Evolutionary conservation across 2,888 invertebrate genomes (phyloP), one percentile per base, ranked within the genome.

Genomic region (Dolomedes plantarius): DNA sequence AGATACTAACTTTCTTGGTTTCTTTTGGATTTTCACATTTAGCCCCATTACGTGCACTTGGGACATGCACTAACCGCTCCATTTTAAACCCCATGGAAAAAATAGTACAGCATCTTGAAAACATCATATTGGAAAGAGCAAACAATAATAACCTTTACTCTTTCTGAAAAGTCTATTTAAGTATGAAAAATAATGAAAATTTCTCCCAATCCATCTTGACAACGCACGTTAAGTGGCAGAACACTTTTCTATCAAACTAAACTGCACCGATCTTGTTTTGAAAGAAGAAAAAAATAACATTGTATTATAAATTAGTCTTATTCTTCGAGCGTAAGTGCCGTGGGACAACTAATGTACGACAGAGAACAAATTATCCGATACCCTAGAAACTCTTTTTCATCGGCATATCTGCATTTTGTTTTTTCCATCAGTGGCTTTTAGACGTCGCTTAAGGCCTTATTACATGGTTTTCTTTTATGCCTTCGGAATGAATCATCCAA

Each of bases 321-420:
- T 11, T 56, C 23, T 56, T 23, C 5, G 3, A 56, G 5, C 23
- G 23, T 23, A 23, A 56, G 56, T 23, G 56, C 56, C 56, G 23
- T 56, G 56, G 56, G 56, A 56, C 56, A 56, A 23, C 56, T 56
- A 56, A 56, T 56, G 56, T 56, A 56, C 56, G 56, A 56, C 56
- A 23, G 23, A 23, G 56, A 56, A 56, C 56, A 56, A 56, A 56
- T 56, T 56, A 56, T 23, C 56, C 56, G 23, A 56, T 23, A 56
- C 56, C 23, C 56, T 23, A 23, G 23, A 56, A 56, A 56, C 23
- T 56, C 56, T 56, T 56, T 56, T 56, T 56, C 56, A 56, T 56
- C 56, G 23, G 23, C 56, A 56, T 56, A 56, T 56, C 56, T 56
- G 5, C 56, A 23, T 56, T 46, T 46, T 6, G 2, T 56, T 56